Evolutionary conservation across 2,797 vertebrate species (phyloP), one percentile per base, ranked within the genome.

Genomic region (Mormyrops boulengeri): DNA sequence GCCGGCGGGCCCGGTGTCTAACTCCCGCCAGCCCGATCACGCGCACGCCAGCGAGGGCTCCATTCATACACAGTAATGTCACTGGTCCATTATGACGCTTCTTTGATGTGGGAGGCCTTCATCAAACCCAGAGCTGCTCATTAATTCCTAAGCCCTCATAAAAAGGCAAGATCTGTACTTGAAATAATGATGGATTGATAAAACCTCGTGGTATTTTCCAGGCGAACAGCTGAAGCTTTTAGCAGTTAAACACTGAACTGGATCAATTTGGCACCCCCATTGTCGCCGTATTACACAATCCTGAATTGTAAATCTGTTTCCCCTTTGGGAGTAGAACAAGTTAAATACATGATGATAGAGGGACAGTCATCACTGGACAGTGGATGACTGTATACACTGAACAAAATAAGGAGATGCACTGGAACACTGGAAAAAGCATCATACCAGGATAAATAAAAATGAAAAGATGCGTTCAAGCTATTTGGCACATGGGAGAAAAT

Each of bases 161-260:
- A 85, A 85, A 85, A 50, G 34, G 41, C 14, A 11, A 50, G 66
- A 88, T 77, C 50, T 73, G 14, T 53, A 30, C 49, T 80, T 88
- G 49, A 88, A 80, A 77, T 92, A 90, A 91, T 85, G 80, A 91
- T 90, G 87, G 60, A 89, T 88, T 92, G 91, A 93, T 92, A 91
- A 89, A 80, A 89, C 92, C 92, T 90, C 0, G 2, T 57, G 86
- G 89, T 60, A 60, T 19, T 34, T 19, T 80, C 44, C 26, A 49
- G 49, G 34, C 30, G 6, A 52, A 73, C 66, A 77, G 91, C 50
- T 82, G 60, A 90, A 91, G 88, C 88, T 88, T 91, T 89, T 62
- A 90, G 90, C 90, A 88, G 88, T 49, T 14, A 50, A 85, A 22
- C 9, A 3, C 8, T 26, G 44, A 85, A 50, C 26, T 11, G 38